Conservation (phyloP, 2,888 invertebrate species). For the Tenodera sinensis region DNA sequence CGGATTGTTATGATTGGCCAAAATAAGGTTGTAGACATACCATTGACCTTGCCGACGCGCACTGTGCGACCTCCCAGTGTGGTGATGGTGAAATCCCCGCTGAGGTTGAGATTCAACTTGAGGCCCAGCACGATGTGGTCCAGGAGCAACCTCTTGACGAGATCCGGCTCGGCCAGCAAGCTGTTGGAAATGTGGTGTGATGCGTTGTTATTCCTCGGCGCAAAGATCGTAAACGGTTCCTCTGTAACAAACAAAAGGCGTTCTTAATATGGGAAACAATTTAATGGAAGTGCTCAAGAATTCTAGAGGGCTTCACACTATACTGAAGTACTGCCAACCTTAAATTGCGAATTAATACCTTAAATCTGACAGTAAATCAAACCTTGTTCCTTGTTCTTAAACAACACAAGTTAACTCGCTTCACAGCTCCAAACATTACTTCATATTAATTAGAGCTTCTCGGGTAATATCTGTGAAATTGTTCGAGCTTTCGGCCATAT, state of each 20-base stretch:
- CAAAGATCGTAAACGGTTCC: constrained; percentile 57
- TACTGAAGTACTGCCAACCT: too few species aligned
- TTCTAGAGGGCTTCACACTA: too few species aligned
- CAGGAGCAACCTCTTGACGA: constrained; percentile 55
- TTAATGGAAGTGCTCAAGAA: too few species aligned
- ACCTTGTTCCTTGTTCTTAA: too few species aligned
- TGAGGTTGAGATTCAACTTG: constrained; percentile 50
- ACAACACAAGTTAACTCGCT: too few species aligned
- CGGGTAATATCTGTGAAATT: too few species aligned
- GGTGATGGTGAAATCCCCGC: constrained; percentile 48
- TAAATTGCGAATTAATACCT: too few species aligned
- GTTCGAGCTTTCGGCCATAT: too few species aligned
- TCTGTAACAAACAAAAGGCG: constrained; percentile 45
- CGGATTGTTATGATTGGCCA: background rate
- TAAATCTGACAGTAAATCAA: too few species aligned
- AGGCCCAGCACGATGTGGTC: constrained; percentile 58
- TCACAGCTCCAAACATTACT: too few species aligned
- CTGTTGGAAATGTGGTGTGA: constrained; percentile 47
- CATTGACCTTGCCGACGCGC: constrained; percentile 41
- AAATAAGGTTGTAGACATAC: constrained; percentile 33
- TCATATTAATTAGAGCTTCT: too few species aligned
- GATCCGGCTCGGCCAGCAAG: constrained; percentile 47
- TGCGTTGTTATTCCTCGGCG: constrained; percentile 51
- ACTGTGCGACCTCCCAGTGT: constrained; percentile 48
- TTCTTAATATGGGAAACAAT: background rate